These are phyloP conservation scores for Anhinga rufa DNA, from an alignment of 2,113 vertebrate genomes.

Conservation along the genomic window DNA sequence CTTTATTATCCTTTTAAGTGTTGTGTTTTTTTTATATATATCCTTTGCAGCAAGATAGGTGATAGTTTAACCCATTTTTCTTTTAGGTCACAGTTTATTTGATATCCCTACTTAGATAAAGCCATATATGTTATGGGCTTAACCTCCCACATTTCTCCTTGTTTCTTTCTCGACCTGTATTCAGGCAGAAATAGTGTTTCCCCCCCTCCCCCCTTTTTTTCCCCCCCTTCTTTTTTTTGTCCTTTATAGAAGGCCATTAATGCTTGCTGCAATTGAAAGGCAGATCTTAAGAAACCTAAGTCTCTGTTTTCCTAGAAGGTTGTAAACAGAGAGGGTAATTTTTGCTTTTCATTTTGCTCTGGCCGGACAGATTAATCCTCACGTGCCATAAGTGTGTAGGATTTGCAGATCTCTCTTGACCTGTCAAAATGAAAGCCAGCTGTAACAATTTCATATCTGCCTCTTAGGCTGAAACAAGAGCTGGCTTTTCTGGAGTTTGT, in stretches of 20 bases:
- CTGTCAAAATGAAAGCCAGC: constrained; percentile 11
- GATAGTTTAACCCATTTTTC: not conserved
- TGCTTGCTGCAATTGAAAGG: not conserved
- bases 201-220: not conserved
- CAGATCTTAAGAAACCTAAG: not conserved
- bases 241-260: not conserved
- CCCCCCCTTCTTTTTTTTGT: not conserved
- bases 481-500: not conserved
- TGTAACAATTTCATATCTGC: not conserved
- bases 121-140: not conserved
- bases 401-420: not conserved
- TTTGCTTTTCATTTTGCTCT: not conserved
- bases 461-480: not conserved
- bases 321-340: not conserved
- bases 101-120: not conserved
- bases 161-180: not conserved
- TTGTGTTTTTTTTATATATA: not conserved
- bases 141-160: not conserved
- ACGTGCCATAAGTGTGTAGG: not conserved
- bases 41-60: not conserved
- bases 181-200: not conserved
- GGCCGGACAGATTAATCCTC: not conserved
- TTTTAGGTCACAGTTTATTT: not conserved
- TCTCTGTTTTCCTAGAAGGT: not conserved
- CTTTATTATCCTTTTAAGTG: not conserved